phyloP scores from a whole-genome alignment of 2,113 vertebrate genomes.

The Mirounga angustirostris region DNA sequence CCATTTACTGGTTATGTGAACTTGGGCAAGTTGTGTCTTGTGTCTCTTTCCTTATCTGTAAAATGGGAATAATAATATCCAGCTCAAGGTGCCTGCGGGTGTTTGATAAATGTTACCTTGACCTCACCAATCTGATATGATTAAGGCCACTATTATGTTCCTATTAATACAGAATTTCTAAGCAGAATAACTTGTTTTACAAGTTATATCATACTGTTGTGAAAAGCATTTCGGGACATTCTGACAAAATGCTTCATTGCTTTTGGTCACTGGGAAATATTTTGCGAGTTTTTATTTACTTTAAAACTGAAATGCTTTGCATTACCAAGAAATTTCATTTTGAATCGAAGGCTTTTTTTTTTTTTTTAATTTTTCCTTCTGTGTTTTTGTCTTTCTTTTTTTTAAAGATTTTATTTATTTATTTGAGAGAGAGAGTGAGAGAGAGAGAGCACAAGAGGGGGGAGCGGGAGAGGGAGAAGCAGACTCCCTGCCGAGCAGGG shows the following conservation, averaged over 20 bases:
- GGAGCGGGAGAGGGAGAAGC: too few species aligned
- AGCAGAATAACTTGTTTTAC: neutral
- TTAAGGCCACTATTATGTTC: neutral
- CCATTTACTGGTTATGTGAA: neutral
- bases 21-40: neutral
- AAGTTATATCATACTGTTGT: neutral
- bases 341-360: neutral
- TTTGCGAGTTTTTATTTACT: constrained; percentile 47
- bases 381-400: neutral
- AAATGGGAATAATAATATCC: neutral
- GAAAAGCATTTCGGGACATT: constrained; percentile 27
- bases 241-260: constrained; percentile 26
- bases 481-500: too few species aligned
- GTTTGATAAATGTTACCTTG: neutral
- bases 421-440: too few species aligned
- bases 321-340: constrained; percentile 34
- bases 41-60: neutral
- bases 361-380: neutral
- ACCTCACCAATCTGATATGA: neutral
- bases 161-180: neutral
- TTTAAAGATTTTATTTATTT: too few species aligned
- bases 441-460: too few species aligned
- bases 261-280: constrained; percentile 35
- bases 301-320: neutral
- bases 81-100: rapidly evolving